phyloP scores from a whole-genome alignment of 2,113 vertebrate genomes.

The Corapipo altera region DNA sequence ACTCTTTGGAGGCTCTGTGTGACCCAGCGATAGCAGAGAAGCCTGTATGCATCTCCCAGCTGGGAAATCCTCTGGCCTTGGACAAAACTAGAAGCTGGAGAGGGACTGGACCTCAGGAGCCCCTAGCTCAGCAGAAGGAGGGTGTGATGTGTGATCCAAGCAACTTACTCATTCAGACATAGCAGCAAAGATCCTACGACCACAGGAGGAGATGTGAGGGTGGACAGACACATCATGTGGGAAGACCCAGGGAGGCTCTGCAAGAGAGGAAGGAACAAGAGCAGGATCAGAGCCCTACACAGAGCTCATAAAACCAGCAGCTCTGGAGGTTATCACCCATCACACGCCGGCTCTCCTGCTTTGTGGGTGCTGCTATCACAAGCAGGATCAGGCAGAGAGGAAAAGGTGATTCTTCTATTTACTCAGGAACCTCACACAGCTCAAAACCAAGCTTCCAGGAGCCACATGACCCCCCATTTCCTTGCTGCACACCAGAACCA shows the following conservation, averaged over 20 bases:
- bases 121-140: neutral
- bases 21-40: neutral
- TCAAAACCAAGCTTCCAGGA: neutral
- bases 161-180: neutral
- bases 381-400: neutral
- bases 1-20: neutral
- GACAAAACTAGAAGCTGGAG: neutral
- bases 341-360: neutral
- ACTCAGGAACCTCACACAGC: neutral
- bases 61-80: neutral
- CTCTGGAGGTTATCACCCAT: accelerated
- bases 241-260: neutral
- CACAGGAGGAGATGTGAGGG: neutral
- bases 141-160: neutral
- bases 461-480: neutral
- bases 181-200: neutral
- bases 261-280: neutral
- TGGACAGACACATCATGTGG: accelerated
- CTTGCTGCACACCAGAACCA: neutral
- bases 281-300: neutral
- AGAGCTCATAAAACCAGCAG: neutral
- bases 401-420: neutral
- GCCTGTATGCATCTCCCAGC: neutral
- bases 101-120: neutral
- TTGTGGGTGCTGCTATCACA: neutral